Evolutionary conservation across 1,140 invertebrate species (phyloP), one percentile per base, ranked within the genome.

Genomic region (Heliothis subflexa): DNA sequence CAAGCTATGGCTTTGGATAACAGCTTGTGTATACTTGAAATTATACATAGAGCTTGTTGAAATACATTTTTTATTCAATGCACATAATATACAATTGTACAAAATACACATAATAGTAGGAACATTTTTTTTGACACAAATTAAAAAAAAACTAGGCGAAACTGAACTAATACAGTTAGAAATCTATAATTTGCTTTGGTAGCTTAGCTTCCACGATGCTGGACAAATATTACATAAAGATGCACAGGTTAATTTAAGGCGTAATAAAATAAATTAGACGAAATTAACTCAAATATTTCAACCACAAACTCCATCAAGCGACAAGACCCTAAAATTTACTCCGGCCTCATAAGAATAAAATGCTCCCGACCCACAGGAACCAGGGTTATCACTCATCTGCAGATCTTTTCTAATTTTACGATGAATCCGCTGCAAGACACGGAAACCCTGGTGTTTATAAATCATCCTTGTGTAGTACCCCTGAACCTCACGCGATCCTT

Each of bases 361-460:
- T 13, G 16, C 18, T 14, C 33, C 16, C n/a, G 11, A 4, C 50
- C 18, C 50, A 40, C 13, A 52, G 66, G 45, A 49, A 21, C 12
- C n/a, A 68, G 5, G 47, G 66, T 72, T 84, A 86, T 86, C 85
- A 81, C 64, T 84, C 78, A 84, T 61, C 78, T 13, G 54, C 83
- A 86, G 78, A 77, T 75, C 79, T 84, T 78, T 66, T 71, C 77
- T 83, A 83, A 83, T 83, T 86, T 81, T 57, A 78, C 72, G 66
- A 84, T 83, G 83, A 83, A 84, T 83, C 72, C 79, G 70, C 40
- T 47, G 71, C 55, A 70, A 70, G 66, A 70, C 55, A 74, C 71
- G 71, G 71, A 28, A 61, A 50, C 54, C 54, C 54, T 45, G 54
- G 11, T 9, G n/a, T 16, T 11, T 47, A 74, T 74, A 74, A 74